Evolutionary conservation across 2,113 vertebrate species (phyloP).

Genomic region (Gobiocypris rarus): DNA sequence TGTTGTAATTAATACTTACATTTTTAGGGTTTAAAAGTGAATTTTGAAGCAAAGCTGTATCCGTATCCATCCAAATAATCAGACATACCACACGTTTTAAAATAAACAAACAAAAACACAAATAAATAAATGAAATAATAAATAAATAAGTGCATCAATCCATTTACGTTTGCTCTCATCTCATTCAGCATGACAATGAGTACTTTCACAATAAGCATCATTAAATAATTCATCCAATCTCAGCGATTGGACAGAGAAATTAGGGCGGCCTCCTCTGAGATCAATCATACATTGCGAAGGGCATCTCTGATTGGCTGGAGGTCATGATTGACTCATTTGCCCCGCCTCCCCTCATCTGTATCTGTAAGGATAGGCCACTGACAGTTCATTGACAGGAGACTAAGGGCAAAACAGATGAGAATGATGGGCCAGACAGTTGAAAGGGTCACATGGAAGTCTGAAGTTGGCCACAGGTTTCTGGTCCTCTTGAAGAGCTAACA

Average conservation of each 20-base stretch:
- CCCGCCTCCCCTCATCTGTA: neutral
- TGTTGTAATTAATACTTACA: neutral
- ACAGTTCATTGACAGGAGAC: slow-evolving; percentile 44
- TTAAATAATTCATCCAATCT: slow-evolving; percentile 21
- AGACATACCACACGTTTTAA: slow-evolving; percentile 52
- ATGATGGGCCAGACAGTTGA: slow-evolving; percentile 84
- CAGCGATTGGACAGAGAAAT: neutral
- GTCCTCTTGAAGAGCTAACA: slow-evolving; percentile 77
- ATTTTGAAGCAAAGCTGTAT: neutral
- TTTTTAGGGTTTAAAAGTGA: neutral
- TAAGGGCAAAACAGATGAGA: slow-evolving; percentile 80
- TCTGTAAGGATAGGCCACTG: slow-evolving; percentile 36
- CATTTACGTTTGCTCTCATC: slow-evolving; percentile 44
- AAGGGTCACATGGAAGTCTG: slow-evolving; percentile 85
- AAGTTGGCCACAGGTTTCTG: slow-evolving; percentile 74
- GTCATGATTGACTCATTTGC: neutral
- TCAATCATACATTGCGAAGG: slow-evolving; percentile 4
- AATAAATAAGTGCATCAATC: slow-evolving; percentile 60
- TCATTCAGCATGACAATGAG: neutral
- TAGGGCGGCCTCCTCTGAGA: slow-evolving; percentile 1
- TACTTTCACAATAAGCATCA: neutral
- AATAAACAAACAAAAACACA: slow-evolving; percentile 67
- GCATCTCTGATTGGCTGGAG: slow-evolving; percentile 31
- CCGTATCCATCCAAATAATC: slow-evolving; percentile 55
- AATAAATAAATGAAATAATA: slow-evolving; percentile 42